Evolutionary conservation across 23 tunicate genomes (phyloP), one percentile per base, ranked within the genome.

Genomic region (Aplidium turbinatum): DNA sequence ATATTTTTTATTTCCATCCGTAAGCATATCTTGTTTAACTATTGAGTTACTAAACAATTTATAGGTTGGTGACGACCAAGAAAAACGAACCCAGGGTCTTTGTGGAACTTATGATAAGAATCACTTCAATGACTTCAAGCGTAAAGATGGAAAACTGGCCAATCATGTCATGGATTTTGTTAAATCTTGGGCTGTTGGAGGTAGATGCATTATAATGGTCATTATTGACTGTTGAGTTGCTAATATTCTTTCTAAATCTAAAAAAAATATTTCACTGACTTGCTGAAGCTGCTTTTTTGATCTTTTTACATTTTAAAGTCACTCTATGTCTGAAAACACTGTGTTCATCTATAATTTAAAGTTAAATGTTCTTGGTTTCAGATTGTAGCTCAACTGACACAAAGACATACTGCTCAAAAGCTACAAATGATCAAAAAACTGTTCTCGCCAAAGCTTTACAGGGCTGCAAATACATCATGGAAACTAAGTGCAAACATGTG

Each of bases 41-140:
- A n/a, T n/a, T n/a, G n/a, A n/a, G n/a, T n/a, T n/a, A n/a, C n/a
- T n/a, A n/a, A n/a, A n/a, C n/a, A n/a, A n/a, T 70, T 35, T 61
- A 7, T 21, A 90, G 97, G 97, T 95, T 54, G 99, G 95, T 28
- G 99, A 95, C 38, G 83, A 79, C 28, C 83, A 89, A 45, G 72
- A 73, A 70, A 68, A 73, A 6, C 84, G 80, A 22, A 95, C 99
- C 3, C 58, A 60, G n/a, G 99, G 99, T 74, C 82, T 95, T 2
- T 95, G 99, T 60, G 99, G 99, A 28, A 52, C 79, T 47, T 95
- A 89, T 45, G 95, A 95, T 51, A 62, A 78, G 48, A 70, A 88
- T 70, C 89, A 75, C 26, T 55, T 27, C 11, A 94, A 95, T 48
- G 99, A 95, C 47, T 95, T 95, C 79, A 69, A 70, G 7, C 67